These are phyloP conservation scores for Pterocles orientalis DNA, from an alignment of 2,113 vertebrate genomes.

Conservation along the genomic window DNA sequence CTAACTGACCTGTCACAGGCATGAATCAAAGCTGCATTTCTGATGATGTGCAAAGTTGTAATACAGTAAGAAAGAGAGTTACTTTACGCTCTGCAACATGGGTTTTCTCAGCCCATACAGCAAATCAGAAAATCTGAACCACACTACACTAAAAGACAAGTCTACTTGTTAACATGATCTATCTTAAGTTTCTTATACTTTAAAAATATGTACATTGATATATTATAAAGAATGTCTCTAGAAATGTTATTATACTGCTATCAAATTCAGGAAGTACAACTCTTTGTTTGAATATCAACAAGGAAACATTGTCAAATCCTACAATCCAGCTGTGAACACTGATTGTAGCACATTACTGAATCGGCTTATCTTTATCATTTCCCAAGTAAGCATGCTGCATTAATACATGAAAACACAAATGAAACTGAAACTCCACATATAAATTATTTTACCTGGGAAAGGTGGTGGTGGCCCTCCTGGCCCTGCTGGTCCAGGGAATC, in stretches of 20 bases:
- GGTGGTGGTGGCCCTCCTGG: constrained; percentile 94
- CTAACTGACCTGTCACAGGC: background rate
- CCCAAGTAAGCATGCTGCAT: constrained; percentile 32
- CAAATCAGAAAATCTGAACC: background rate
- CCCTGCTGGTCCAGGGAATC: constrained; percentile 92
- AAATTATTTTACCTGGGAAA: constrained; percentile 85
- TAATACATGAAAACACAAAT: constrained; percentile 59
- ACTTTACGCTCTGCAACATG: background rate
- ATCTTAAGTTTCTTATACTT: background rate
- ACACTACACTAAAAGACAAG: background rate
- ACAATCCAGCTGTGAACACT: background rate
- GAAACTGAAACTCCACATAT: constrained; percentile 13
- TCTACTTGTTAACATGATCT: background rate
- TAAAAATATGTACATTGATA: background rate
- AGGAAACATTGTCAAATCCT: constrained; percentile 32
- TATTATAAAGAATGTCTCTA: background rate
- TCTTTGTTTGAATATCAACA: constrained; percentile 42
- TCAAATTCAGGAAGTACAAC: constrained; percentile 24
- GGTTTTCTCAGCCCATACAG: background rate
- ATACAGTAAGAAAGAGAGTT: background rate
- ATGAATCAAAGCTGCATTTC: background rate
- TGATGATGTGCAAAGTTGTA: background rate
- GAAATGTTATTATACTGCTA: background rate
- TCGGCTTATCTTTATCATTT: constrained; percentile 42
- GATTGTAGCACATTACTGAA: constrained; percentile 46